Base-by-base conservation (phyloP, 1,140 invertebrate genomes). In the Drosophila carrolli region DNA sequence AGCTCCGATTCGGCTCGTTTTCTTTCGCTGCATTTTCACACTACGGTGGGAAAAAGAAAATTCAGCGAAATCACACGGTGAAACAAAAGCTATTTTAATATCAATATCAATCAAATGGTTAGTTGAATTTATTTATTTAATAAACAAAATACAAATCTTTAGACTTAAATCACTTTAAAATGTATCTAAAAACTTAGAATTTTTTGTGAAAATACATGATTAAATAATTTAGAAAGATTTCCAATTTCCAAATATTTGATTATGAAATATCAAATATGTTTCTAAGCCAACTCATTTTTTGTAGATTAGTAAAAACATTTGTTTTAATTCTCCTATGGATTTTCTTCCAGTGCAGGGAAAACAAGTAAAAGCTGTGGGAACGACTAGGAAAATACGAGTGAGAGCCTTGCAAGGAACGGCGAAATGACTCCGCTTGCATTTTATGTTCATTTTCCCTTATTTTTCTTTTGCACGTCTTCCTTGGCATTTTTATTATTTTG, bases 361-460 rank as follows among this genome's bases (percentile, higher is more conserved):
- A 50, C 29, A 29, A 57, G 19, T 32, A 29, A 71, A 41, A 16
- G 29, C 44, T 13, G 8, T 19, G 60, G 1, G 23, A 47, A 54
- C 55, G 37, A 47, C 27, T 13, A 35, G 13, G 13, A 75, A 57
- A 73, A 40, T 56, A 19, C 11, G n/a, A 63, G 19, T 10, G 46
- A 29, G 60, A 40, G 37, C 27, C 50, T 48, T 32, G 41, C 41
- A 48, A 75, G 71, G 14, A 75, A 75, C 67, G 75, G 82, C 53
- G 44, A 86, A 86, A 82, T 88, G 79, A 85, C 80, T 66, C 65
- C 55, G 71, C 78, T 83, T 82, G 83, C 83, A 85, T 86, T 86
- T 85, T 78, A 75, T 71, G 75, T 63, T 79, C 61, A 56, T 76
- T 62, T 78, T 76, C 44, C 56, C 53, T 46, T 56, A 68, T 51